These are phyloP conservation scores for Quiscalus mexicanus DNA, from an alignment of 2,113 vertebrate species.

Conservation along the genomic window DNA sequence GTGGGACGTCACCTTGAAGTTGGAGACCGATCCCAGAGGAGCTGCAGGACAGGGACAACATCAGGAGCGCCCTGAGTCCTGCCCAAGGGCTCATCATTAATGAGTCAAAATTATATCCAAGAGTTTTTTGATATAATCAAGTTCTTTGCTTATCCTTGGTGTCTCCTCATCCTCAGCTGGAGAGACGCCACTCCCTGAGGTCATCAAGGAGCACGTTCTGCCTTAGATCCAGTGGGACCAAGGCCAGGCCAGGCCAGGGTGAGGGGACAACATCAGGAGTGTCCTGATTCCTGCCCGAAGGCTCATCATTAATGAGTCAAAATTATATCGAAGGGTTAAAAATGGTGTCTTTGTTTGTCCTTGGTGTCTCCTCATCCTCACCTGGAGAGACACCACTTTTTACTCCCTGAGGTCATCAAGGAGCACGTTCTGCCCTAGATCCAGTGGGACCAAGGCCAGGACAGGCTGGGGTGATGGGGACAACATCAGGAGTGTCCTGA, in stretches of 20 bases:
- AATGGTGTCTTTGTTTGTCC: fast-evolving
- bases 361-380: neutral
- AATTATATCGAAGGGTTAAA: neutral
- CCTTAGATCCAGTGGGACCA: neutral
- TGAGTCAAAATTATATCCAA: too few relatives aligned
- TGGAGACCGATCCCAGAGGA: slow-evolving; percentile 86
- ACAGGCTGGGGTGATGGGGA: neutral
- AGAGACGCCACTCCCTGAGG: neutral
- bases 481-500: neutral
- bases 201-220: neutral
- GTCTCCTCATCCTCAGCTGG: neutral
- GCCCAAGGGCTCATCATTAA: fast-evolving
- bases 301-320: neutral
- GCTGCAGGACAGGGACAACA: slow-evolving; percentile 59
- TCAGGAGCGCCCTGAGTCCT: neutral
- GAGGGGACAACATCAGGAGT: neutral
- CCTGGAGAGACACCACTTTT: neutral
- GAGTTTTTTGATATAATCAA: too few relatives aligned
- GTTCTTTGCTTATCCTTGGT: neutral
- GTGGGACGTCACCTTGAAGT: slow-evolving; percentile 84
- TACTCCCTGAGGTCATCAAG: neutral
- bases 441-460: neutral
- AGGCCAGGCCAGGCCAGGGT: neutral
- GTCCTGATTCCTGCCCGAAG: neutral
- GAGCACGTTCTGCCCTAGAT: neutral